phyloP scores from a whole-genome alignment of 2,888 invertebrate species.

The Erpobdella octoculata region DNA sequence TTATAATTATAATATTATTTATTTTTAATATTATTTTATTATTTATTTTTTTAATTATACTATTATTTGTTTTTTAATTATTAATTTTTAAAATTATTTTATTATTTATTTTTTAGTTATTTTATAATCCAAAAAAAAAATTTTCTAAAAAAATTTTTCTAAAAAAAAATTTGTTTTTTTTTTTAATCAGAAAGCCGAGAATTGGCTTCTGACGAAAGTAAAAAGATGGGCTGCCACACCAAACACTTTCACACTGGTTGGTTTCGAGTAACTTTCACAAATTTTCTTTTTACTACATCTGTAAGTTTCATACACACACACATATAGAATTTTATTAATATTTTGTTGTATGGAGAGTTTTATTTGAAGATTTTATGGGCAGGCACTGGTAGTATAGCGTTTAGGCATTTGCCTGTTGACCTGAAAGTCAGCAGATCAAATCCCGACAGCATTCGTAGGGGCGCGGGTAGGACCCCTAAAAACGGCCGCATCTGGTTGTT shows the following conservation, averaged over 20 bases:
- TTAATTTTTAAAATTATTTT: neutral
- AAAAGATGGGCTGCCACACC: constrained; percentile 96
- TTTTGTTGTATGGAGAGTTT: no score
- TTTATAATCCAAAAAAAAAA: neutral
- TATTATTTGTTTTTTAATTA: neutral
- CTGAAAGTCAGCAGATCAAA: no score
- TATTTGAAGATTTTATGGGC: no score
- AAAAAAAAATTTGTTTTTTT: neutral
- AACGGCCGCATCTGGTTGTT: no score
- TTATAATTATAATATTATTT: neutral
- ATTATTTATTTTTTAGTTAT: neutral
- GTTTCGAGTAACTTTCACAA: constrained; percentile 24
- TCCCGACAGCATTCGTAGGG: no score
- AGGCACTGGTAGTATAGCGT: no score
- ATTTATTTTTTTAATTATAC: neutral
- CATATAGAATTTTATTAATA: no score
- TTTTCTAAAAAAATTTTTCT: neutral
- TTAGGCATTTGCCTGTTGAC: no score
- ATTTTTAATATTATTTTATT: constrained; percentile 7
- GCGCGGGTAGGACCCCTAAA: no score
- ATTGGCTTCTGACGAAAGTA: constrained; percentile 94
- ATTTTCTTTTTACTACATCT: neutral
- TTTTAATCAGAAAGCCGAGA: constrained; percentile 66
- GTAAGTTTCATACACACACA: neutral
- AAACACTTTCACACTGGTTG: constrained; percentile 83